Base-by-base conservation (phyloP, 2,797 vertebrate genomes). In the Carduelis carduelis region DNA sequence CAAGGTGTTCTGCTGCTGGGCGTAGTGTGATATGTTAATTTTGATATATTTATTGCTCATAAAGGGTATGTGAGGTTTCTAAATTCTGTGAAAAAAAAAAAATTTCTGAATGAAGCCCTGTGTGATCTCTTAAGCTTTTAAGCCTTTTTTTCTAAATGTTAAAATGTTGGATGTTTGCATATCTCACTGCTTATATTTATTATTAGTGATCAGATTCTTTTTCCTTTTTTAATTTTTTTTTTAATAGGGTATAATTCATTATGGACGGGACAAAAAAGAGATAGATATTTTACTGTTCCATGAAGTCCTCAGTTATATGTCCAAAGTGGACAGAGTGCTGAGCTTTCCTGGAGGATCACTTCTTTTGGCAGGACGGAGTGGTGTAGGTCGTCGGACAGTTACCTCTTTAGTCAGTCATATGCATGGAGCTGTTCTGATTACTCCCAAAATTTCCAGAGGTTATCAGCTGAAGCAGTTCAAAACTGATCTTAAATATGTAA, bases 381-480 rank as follows among this genome's bases (percentile, higher is more conserved):
- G 99, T 27, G 99, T 99, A 17, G 99, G 99, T 28, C 98, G 99
- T 41, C 98, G 99, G 71, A 99, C 99, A 4, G 97, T 98, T 88
- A 98, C 99, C 1, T 98, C 98, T 56, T 97, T 99, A 68, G 99
- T 99, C 94, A 98, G 99, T 71, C 99, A 99, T 87, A 99, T 99
- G 99, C 99, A 99, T 2, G 98, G 98, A 80, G 98, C 98, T 65
- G 89, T 98, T 14, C 89, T 99, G 70, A 98, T 99, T 97, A 99
- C 99, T 4, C 99, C 99, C 30, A 99, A 98, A 96, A 98, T 99
- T 96, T 98, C 98, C 88, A 98, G 99, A 91, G 98, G 98, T 41
- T 99, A 99, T 91, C 96, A 97, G 37, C 96, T 99, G 41, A 99
- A 99, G 94, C 98, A 99, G 66, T 99, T 99, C 98, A 99, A 97